Percentiles rank a stretch among this genome's conserved stretches.
phyloP scores from a whole-genome alignment of 64 coral and sea anemone genomes.

The Platygyra sinensis region DNA sequence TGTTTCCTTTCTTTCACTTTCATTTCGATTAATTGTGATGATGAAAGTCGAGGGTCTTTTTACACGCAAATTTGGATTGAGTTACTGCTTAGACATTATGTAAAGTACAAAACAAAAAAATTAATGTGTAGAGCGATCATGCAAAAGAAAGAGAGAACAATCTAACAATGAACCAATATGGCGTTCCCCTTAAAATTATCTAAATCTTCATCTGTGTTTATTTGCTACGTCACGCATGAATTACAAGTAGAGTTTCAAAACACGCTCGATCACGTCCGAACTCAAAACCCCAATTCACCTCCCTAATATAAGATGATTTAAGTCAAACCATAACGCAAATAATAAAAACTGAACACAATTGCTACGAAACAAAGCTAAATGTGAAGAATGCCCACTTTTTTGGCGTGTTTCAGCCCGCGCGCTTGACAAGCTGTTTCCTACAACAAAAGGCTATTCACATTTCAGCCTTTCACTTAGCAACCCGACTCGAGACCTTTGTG shows the following conservation, averaged over 20 bases:
- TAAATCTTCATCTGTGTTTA: background rate
- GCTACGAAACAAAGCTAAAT: background rate
- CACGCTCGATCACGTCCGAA: constrained; percentile 3
- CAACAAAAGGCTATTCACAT: constrained; percentile 52
- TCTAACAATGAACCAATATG: constrained; percentile 10
- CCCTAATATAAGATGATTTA: background rate
- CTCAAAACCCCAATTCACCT: background rate
- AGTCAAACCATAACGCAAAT: too few species aligned
- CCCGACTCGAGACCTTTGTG: constrained; percentile 26
- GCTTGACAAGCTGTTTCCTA: background rate
- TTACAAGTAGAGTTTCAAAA: background rate
- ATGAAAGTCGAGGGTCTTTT: background rate
- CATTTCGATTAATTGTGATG: too few species aligned
- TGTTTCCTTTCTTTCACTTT: constrained; percentile 16
- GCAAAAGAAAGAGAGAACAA: constrained; percentile 4
- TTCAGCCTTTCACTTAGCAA: constrained; percentile 44
- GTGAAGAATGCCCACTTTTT: background rate
- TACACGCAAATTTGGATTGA: background rate
- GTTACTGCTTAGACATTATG: background rate
- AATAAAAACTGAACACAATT: background rate
- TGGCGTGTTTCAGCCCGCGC: background rate
- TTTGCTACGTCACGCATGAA: constrained; percentile 15
- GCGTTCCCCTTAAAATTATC: background rate
- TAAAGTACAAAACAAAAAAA: background rate
- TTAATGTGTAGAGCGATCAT: too few species aligned